These are phyloP conservation scores for Chromis chromis DNA, from an alignment of 2,797 vertebrate genomes.

Conservation along the genomic window DNA sequence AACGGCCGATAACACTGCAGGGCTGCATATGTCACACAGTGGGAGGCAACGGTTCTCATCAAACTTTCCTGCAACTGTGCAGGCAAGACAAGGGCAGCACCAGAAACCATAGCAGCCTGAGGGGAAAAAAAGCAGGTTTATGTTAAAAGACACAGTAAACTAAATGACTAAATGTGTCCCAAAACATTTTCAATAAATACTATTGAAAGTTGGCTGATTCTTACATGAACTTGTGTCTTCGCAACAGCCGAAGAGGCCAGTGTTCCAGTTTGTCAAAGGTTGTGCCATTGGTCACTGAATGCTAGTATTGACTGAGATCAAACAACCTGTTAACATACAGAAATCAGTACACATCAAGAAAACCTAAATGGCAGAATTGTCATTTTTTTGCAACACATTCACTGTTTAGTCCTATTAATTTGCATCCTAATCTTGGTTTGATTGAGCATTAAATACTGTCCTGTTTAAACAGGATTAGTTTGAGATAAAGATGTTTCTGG, in stretches of 20 bases:
- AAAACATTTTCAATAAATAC: background rate
- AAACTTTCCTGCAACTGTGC: slow-evolving; percentile 54
- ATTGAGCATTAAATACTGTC: no score
- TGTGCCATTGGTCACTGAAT: background rate
- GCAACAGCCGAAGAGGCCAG: slow-evolving; percentile 7
- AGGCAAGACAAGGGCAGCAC: slow-evolving; percentile 73
- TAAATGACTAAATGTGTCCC: no score
- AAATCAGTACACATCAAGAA: background rate
- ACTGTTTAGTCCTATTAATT: no score
- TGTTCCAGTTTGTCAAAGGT: background rate
- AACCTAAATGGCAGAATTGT: no score
- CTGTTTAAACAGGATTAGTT: no score
- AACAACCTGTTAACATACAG: background rate
- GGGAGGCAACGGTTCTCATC: slow-evolving; percentile 65
- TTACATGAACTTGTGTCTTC: slow-evolving; percentile 1
- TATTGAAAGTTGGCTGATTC: slow-evolving; percentile 6
- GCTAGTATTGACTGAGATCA: background rate
- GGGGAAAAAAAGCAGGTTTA: background rate
- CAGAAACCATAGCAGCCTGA: slow-evolving; percentile 63
- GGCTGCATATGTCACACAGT: slow-evolving; percentile 55
- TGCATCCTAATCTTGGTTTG: no score
- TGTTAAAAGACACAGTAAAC: background rate
- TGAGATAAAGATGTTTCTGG: no score
- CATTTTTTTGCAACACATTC: no score
- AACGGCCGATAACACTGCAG: fast-evolving